phyloP scores from a whole-genome alignment of 1,140 invertebrate genomes.

The Armadillidium nasatum region DNA sequence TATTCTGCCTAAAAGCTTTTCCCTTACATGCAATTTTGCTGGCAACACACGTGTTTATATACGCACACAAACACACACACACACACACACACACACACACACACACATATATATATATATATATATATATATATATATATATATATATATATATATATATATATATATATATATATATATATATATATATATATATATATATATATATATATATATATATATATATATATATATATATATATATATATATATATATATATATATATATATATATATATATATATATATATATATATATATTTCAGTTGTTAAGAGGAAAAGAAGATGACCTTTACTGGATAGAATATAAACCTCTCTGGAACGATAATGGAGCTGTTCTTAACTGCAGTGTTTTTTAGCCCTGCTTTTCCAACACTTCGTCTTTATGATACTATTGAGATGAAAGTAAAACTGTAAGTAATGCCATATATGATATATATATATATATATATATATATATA shows the following conservation, averaged over 20 bases:
- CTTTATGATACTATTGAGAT: neutral
- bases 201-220: neutral
- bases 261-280: conserved; percentile 4
- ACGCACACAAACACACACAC: neutral
- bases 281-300: conserved; percentile 13
- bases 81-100: neutral
- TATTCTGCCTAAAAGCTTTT: no score
- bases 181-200: neutral
- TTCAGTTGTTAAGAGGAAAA: neutral
- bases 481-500: neutral
- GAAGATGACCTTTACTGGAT: neutral
- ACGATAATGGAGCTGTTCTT: neutral
- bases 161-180: neutral
- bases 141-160: conserved; percentile 4
- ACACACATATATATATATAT: neutral
- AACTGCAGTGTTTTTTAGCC: neutral
- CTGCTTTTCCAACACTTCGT: neutral
- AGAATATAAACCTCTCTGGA: conserved; percentile 4
- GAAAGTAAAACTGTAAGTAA: no score
- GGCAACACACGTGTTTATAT: neutral
- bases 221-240: conserved; percentile 1
- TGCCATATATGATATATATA: no score
- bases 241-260: neutral
- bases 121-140: neutral
- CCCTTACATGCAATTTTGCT: no score